Conservation (phyloP, 2,113 vertebrate species). For the Halichoerus grypus region DNA sequence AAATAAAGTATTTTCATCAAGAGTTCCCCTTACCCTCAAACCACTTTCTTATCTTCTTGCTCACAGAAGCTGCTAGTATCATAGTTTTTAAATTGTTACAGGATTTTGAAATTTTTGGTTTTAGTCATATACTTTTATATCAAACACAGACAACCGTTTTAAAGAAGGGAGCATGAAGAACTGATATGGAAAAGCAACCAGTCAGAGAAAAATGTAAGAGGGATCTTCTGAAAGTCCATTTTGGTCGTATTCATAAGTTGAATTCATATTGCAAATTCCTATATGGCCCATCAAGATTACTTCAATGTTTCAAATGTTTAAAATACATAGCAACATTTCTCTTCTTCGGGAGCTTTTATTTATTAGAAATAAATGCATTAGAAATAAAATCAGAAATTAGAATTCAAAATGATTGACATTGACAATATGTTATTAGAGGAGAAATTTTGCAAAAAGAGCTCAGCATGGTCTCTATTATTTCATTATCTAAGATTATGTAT, state of each 20-base stretch:
- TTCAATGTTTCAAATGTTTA: not conserved
- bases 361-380: not conserved
- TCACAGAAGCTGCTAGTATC: not conserved
- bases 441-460: not conserved
- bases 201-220: not conserved
- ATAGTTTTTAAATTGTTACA: not conserved
- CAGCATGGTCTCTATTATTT: not conserved
- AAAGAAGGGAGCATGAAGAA: not conserved
- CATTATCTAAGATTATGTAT: not conserved
- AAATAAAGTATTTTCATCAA: constrained; percentile 12
- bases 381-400: not conserved
- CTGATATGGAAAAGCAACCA: not conserved
- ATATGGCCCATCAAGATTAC: not conserved
- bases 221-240: not conserved
- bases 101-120: not conserved
- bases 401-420: not conserved
- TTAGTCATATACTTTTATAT: not conserved
- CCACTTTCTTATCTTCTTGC: not conserved
- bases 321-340: not conserved
- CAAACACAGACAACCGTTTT: not conserved
- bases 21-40: not conserved
- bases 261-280: not conserved
- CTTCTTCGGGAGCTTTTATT: not conserved
- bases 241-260: not conserved
- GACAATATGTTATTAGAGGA: not conserved